Evolutionary conservation across 2,888 invertebrate genomes (phyloP).

Genomic region (Harpalus rubripes): DNA sequence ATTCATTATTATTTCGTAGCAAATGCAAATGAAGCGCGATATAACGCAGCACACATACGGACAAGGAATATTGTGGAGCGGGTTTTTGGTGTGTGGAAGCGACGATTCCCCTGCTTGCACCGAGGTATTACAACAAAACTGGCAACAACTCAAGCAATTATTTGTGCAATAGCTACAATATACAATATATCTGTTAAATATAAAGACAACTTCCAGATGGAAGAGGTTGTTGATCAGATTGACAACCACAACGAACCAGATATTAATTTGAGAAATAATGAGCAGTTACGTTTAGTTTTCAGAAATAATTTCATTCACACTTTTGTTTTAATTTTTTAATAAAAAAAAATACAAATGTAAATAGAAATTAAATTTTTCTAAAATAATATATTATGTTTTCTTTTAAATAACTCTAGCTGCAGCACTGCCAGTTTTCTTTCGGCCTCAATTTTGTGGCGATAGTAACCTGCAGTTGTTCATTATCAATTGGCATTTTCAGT

Average conservation of each 20-base stretch:
- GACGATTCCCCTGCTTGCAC: slow-evolving; percentile 65
- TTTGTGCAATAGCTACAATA: slow-evolving; percentile 67
- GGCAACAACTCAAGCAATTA: too few relatives aligned
- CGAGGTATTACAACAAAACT: slow-evolving; percentile 33
- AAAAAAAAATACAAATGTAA: too few relatives aligned
- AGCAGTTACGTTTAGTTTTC: background rate
- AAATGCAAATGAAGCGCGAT: slow-evolving; percentile 51
- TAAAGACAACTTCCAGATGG: slow-evolving; percentile 5
- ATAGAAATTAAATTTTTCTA: too few relatives aligned
- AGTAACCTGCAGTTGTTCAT: too few relatives aligned
- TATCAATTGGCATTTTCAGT: too few relatives aligned
- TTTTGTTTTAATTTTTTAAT: background rate
- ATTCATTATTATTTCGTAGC: slow-evolving; percentile 3
- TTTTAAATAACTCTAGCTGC: too few relatives aligned
- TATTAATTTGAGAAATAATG: slow-evolving; percentile 7
- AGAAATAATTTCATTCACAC: background rate
- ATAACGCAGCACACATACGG: slow-evolving; percentile 67
- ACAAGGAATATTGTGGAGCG: slow-evolving; percentile 69
- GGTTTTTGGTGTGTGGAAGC: slow-evolving; percentile 68
- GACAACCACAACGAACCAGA: background rate
- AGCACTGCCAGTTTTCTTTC: too few relatives aligned
- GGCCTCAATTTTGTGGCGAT: too few relatives aligned
- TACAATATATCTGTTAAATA: slow-evolving; percentile 64
- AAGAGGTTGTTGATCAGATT: slow-evolving; percentile 35
- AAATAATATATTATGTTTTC: too few relatives aligned